Evolutionary conservation across 2,797 vertebrate species (phyloP), one percentile per base, ranked within the genome.

Genomic region (Acanthopagrus latus): DNA sequence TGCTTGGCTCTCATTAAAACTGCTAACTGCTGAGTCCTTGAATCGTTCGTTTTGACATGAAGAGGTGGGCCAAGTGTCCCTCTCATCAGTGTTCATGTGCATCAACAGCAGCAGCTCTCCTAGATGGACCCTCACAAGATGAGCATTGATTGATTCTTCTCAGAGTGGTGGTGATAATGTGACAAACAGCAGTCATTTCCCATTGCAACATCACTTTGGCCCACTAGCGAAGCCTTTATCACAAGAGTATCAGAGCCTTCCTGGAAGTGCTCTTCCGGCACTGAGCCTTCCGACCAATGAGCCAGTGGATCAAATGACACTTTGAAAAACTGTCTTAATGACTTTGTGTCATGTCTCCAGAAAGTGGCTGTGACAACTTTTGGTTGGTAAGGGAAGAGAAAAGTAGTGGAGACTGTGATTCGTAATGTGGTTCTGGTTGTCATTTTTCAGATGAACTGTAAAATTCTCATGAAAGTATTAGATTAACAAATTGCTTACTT

Each of bases 141-240:
- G 89, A 85, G 65, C 92, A 94, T 92, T 89, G 92, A 93, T 93
- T 90, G 85, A 77, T 84, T 86, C 80, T 78, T 82, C 60, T 83
- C 80, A 85, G 75, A 90, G 85, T 89, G 86, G 54, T 89, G 84
- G 86, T 90, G 89, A 92, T 91, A 91, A 90, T 93, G 86, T 91
- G 92, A 94, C 92, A 92, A 93, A 91, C 86, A 91, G 81, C 81
- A 88, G 91, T 90, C 90, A 93, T 91, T 93, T 93, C 83, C 89
- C 81, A 78, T 84, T 89, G 83, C 87, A 89, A 83, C 84, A 89
- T 90, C 84, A 91, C 89, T 93, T 87, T 93, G 85, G 85, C 38
- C 84, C 77, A 86, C 79, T 68, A 77, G 65, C 55, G 4, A 79
- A 76, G 84, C 57, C 87, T 88, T 88, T 91, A 93, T 92, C 89